These are phyloP conservation scores for Pteronotus mesoamericanus DNA, from an alignment of 2,797 vertebrate species.

Conservation along the genomic window DNA sequence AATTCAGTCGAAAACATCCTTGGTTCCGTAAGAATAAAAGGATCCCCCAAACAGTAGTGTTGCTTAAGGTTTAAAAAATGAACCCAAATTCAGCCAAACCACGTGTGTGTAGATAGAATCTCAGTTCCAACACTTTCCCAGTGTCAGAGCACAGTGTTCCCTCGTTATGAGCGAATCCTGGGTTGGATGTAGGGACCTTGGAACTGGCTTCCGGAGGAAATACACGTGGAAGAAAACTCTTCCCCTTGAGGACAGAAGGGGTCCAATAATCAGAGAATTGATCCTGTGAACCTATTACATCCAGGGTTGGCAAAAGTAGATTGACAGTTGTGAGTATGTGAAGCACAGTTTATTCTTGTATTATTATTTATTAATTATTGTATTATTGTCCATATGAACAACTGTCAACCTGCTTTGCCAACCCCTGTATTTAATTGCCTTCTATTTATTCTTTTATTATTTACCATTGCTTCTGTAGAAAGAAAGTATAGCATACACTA, in stretches of 20 bases:
- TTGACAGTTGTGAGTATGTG: not conserved
- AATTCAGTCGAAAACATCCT: not conserved
- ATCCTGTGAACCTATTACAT: accelerated
- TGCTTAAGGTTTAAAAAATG: not conserved
- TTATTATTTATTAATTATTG: not conserved
- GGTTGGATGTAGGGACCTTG: too few relatives aligned
- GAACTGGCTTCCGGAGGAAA: not conserved
- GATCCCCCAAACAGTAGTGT: not conserved
- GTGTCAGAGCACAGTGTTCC: accelerated
- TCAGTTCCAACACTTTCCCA: accelerated
- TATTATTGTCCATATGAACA: not conserved
- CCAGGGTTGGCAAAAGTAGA: not conserved
- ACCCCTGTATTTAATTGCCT: not conserved
- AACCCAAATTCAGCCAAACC: not conserved
- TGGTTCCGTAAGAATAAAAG: not conserved
- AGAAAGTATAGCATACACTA: not conserved
- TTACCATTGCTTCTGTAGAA: not conserved
- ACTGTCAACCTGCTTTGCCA: not conserved
- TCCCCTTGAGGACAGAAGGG: not conserved
- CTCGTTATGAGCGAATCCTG: not conserved
- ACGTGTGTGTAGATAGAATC: accelerated
- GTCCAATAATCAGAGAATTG: not conserved
- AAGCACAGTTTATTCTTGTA: not conserved
- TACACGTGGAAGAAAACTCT: accelerated
- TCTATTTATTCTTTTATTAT: not conserved